These are phyloP conservation scores for Hydrophis major DNA, from an alignment of 2,797 vertebrate genomes.

Conservation along the genomic window DNA sequence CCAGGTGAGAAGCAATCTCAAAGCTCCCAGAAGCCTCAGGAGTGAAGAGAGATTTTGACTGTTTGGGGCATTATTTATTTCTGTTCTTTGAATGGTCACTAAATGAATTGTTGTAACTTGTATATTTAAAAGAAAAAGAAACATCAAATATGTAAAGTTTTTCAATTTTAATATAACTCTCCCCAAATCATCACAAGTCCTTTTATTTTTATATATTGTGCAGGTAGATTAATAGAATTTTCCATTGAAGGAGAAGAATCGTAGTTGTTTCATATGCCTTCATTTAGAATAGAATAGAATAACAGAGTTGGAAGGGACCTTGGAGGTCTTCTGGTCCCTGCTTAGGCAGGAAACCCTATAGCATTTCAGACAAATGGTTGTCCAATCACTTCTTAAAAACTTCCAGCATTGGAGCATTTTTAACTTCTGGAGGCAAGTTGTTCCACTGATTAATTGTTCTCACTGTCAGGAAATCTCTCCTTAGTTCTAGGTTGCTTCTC, in stretches of 20 bases:
- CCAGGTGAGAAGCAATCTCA: not conserved
- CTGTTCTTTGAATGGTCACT: not conserved
- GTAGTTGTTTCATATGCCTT: not conserved
- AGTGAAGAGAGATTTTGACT: not conserved
- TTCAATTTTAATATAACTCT: not conserved
- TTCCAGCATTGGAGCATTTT: too few relatives aligned
- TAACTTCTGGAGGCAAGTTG: too few relatives aligned
- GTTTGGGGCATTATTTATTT: not conserved
- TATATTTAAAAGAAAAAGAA: not conserved
- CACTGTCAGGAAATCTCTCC: too few relatives aligned
- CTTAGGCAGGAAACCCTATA: too few relatives aligned
- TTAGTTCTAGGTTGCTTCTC: too few relatives aligned
- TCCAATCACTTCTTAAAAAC: too few relatives aligned
- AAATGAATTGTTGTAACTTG: not conserved
- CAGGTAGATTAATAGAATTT: not conserved
- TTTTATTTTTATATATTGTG: not conserved
- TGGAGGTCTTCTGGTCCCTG: too few relatives aligned
- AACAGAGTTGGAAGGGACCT: too few relatives aligned
- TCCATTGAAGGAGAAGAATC: not conserved
- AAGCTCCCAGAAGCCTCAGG: not conserved
- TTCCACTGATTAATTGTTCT: too few relatives aligned
- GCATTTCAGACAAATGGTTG: too few relatives aligned
- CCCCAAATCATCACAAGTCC: too few relatives aligned
- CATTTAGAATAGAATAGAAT: not conserved
- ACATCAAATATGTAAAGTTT: not conserved